Evolutionary conservation across 1,140 invertebrate genomes (phyloP), one percentile per base, ranked within the genome.

Genomic region (Drosophila lacertosa): DNA sequence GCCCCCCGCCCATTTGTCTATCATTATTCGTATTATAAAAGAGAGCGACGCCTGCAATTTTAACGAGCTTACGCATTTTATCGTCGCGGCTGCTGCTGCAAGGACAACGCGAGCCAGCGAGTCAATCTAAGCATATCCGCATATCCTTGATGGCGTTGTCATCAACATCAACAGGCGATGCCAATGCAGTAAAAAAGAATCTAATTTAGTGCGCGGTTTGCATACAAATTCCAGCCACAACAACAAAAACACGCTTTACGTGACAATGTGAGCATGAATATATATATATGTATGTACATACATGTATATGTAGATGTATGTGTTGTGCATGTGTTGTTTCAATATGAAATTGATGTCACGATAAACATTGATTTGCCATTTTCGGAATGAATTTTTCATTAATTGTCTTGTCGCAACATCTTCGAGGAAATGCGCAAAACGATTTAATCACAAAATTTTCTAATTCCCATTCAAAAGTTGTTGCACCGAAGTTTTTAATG

Each of bases 171-270:
- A 69, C 69, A 66, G 60, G 75, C 70, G 71, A 72, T 76, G 74
- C 47, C 66, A 68, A 67, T 82, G 83, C 83, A 89, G 82, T 88
- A 89, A 88, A 88, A 86, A 88, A 88, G 77, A 76, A 86, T 88
- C 88, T 89, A 89, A 89, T 89, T 89, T 89, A 80, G 68, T 89
- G 73, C 88, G 88, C 70, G 88, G 81, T 77, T 90, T 89, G 88
- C 88, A 89, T 89, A 89, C 88, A 89, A 89, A 89, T 89, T 65
- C 20, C 59, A 16, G 16, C n/a, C 22, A 33, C 29, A 32, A 65
- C 66, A 70, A 48, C 58, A 22, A 22, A 51, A 42, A 15, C 48
- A 11, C 6, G 20, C 42, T 33, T 74, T 77, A 55, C 76, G 77
- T 80, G 72, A 73, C 81, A 84, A 81, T 80, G 66, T 73, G 53